Base-by-base conservation (phyloP, 2,113 vertebrate genomes). In the Patagioenas fasciata region DNA sequence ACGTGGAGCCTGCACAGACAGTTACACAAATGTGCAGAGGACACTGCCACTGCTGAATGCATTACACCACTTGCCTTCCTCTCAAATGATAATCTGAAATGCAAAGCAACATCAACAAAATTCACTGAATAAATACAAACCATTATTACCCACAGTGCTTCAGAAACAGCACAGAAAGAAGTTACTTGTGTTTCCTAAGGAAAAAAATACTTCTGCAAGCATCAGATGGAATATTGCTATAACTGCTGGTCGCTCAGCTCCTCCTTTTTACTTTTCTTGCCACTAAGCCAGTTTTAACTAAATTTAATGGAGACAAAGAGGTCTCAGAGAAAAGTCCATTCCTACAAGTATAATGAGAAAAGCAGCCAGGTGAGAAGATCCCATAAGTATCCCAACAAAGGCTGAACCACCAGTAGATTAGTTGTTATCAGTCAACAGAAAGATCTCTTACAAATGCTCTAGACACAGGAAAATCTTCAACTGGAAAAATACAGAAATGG, bases 151-250 rank as follows among this genome's bases (percentile, higher is more conserved):
- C 38, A 53, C 0, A 44, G 7, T 29, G 80, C n/a, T 58, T 88
- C 51, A 86, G 60, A 84, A 87, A 54, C 8, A 77, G 25, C 17
- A 47, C 3, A 10, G 42, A 3, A 86, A 31, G 60, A 80, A 19
- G 7, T 28, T 77, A 29, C 8, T 77, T 53, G 8, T 80, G 26
- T n/a, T 95, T 54, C 13, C 40, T 26, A 47, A 23, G 12, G 8
- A 13, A 83, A 70, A 62, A 62, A 91, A 58, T 5, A 9, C 23
- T 83, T 88, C 71, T 23, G 11, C 13, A 7, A 77, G 44, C n/a
- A 83, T 20, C 13, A 70, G 0, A 0, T 6, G 12, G 18, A n/a
- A 54, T 23, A 44, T 1, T 1, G 3, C 47, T 38, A 4, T 1
- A 2, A 42, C 36, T 58, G 25, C n/a, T 65, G 40, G 44, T 72